Evolutionary conservation across 1,140 invertebrate genomes (phyloP).

Genomic region (Wasmannia auropunctata): DNA sequence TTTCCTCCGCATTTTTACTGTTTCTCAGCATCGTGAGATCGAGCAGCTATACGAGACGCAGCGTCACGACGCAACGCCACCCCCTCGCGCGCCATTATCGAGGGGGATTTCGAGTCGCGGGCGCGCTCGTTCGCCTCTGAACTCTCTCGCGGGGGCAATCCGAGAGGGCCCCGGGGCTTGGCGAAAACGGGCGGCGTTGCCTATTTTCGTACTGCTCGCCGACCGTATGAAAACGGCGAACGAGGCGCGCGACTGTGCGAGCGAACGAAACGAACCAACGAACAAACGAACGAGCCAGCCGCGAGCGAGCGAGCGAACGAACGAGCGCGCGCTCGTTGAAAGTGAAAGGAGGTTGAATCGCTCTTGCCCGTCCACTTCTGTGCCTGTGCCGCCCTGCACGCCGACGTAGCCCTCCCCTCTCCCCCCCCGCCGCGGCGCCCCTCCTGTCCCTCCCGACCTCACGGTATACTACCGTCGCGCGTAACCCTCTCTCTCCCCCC

Average conservation of each 20-base stretch:
- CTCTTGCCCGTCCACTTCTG: conserved; percentile 81
- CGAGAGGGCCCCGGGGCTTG: conserved; percentile 50
- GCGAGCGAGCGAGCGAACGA: conserved; percentile 51
- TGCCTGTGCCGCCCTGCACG: conserved; percentile 56
- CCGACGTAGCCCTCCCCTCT: conserved; percentile 51
- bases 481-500: conserved; percentile 23
- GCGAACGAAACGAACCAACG: conserved; percentile 29
- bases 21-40: not conserved
- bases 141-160: not conserved
- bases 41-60: not conserved
- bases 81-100: not conserved
- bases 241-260: conserved; percentile 2
- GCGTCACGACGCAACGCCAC: not conserved
- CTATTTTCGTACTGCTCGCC: conserved; percentile 75
- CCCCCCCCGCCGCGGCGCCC: conserved; percentile 43
- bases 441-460: conserved; percentile 44
- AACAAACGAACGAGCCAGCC: conserved; percentile 39
- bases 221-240: conserved; percentile 60
- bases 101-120: not conserved
- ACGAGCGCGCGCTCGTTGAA: conserved; percentile 80
- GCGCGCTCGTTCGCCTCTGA: conserved; percentile 27
- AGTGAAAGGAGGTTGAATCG: conserved; percentile 86
- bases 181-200: conserved; percentile 74
- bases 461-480: conserved; percentile 40
- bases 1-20: not conserved